Evolutionary conservation across 2,888 invertebrate genomes (phyloP).

Genomic region (Leucoma salicis): DNA sequence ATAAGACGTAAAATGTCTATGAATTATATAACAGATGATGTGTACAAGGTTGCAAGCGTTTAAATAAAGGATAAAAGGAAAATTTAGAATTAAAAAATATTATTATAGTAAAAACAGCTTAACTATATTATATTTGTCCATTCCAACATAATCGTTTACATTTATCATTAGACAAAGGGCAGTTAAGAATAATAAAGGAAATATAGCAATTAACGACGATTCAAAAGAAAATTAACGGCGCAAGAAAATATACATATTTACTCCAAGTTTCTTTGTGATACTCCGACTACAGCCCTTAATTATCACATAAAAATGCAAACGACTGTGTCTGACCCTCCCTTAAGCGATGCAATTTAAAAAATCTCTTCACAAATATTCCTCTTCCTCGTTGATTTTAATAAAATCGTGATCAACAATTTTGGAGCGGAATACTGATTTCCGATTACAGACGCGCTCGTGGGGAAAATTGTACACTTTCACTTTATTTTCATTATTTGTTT

Average conservation of each 20-base stretch:
- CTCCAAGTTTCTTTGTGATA: constrained; percentile 23
- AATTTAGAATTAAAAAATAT: no score
- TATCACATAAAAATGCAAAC: constrained; percentile 54
- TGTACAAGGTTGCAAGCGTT: no score
- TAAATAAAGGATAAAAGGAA: no score
- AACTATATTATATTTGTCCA: no score
- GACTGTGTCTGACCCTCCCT: constrained; percentile 21
- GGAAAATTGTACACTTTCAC: constrained; percentile 34
- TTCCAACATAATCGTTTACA: no score
- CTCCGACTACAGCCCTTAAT: constrained; percentile 35
- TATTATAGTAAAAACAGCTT: no score
- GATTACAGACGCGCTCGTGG: constrained; percentile 24
- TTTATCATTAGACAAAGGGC: no score
- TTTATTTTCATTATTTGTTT: constrained; percentile 15
- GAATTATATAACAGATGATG: no score
- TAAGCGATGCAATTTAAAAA: constrained; percentile 34
- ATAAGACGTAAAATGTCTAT: no score
- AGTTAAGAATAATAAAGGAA: constrained; percentile 2
- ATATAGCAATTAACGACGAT: constrained; percentile 24
- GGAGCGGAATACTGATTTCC: constrained; percentile 36
- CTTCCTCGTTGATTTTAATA: constrained; percentile 33
- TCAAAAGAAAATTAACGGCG: constrained; percentile 28
- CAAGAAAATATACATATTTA: constrained; percentile 32
- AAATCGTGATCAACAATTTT: constrained; percentile 32
- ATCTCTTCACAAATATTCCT: constrained; percentile 20